Percentiles rank a stretch among this genome's conserved stretches.
These are phyloP conservation scores for Megaustenia siamemsis DNA, from an alignment of 2,888 invertebrate species.

Conservation along the genomic window DNA sequence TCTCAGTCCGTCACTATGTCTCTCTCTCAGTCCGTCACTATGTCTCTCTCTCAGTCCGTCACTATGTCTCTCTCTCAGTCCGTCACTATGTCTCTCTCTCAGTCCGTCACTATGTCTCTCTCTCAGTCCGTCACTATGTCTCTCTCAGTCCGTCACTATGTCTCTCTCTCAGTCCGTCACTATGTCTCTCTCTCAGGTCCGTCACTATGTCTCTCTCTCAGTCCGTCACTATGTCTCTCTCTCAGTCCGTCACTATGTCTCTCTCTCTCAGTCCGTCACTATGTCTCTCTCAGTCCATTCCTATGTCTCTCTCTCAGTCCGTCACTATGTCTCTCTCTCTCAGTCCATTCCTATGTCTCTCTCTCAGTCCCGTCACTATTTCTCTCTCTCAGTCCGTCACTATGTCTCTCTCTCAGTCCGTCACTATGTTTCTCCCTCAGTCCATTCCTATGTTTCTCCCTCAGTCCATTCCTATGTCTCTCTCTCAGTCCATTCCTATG, in stretches of 20 bases:
- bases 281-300: background rate
- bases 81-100: background rate
- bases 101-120: background rate
- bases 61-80: background rate
- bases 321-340: background rate
- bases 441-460: no score
- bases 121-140: background rate
- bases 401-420: no score
- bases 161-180: background rate
- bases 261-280: background rate
- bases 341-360: background rate
- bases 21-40: background rate
- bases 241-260: background rate
- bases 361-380: background rate
- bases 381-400: no score
- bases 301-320: background rate
- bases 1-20: constrained; percentile 2
- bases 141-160: background rate
- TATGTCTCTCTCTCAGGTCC: background rate
- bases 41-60: background rate
- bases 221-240: background rate
- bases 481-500: no score
- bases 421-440: no score
- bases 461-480: no score
- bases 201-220: background rate